Evolutionary conservation across 2,797 vertebrate genomes (phyloP).

Genomic region (Ceyx erithaca): DNA sequence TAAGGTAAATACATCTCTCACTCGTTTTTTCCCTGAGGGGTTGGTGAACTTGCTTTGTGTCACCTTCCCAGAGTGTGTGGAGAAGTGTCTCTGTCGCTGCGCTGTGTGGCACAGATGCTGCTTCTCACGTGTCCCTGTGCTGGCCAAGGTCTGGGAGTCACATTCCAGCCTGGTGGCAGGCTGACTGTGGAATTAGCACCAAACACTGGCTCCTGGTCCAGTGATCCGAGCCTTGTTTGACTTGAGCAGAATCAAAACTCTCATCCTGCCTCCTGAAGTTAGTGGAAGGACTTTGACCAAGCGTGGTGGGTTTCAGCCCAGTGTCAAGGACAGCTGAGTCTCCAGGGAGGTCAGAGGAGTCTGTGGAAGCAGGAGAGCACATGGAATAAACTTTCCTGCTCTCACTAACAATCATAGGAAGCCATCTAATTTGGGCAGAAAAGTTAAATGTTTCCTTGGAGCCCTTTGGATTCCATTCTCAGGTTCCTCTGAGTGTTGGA

Average conservation of each 20-base stretch:
- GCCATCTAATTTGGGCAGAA: not conserved
- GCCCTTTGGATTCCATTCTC: not conserved
- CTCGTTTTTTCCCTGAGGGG: not conserved
- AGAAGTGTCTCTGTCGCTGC: not conserved
- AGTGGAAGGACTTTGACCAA: not conserved
- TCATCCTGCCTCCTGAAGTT: not conserved
- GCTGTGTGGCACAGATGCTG: not conserved
- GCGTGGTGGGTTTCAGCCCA: not conserved
- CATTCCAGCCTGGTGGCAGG: not conserved
- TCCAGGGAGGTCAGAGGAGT: not conserved
- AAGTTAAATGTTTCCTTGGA: not conserved
- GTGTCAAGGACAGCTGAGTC: accelerated
- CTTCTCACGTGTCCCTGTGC: accelerated
- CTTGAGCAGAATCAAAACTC: not conserved
- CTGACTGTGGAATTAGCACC: not conserved
- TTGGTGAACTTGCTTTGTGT: not conserved
- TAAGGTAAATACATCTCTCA: not conserved
- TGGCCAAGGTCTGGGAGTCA: not conserved
- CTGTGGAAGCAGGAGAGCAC: not conserved
- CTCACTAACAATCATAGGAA: not conserved
- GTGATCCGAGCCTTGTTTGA: not conserved
- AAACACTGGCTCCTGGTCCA: accelerated
- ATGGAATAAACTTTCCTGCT: not conserved
- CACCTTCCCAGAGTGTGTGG: not conserved
- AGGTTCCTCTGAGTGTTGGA: not conserved